These are phyloP conservation scores for Halyomorpha halys DNA, from an alignment of 1,140 invertebrate species.

Conservation along the genomic window DNA sequence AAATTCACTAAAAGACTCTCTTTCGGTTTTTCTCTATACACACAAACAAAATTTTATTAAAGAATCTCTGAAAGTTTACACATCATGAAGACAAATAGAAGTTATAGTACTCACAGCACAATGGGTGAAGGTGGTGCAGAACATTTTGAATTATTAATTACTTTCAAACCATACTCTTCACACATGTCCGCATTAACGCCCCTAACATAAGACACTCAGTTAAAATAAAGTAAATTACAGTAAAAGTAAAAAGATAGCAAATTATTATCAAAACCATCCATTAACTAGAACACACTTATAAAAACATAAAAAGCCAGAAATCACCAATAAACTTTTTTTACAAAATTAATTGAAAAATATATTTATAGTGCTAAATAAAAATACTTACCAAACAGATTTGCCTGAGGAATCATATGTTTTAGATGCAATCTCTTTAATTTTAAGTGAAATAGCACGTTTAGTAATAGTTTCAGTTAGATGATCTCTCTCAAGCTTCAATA, in stretches of 20 bases:
- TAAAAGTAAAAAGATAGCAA: background rate
- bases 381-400: constrained; percentile 14
- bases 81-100: background rate
- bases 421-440: constrained; percentile 22
- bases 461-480: background rate
- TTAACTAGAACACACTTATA: too few species aligned
- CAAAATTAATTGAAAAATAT: too few species aligned
- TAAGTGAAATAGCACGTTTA: constrained; percentile 17
- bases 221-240: too few species aligned
- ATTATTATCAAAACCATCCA: background rate
- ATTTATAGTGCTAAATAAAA: too few species aligned
- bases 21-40: constrained; percentile 19
- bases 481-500: constrained; percentile 14
- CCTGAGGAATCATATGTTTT: constrained; percentile 12
- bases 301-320: too few species aligned
- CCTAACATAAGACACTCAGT: background rate
- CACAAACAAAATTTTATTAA: background rate
- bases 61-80: background rate
- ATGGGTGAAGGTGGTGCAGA: background rate
- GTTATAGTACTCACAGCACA: background rate
- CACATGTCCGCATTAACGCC: background rate
- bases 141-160: background rate
- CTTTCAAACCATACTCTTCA: background rate
- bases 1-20: constrained; percentile 12
- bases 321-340: too few species aligned